phyloP scores from a whole-genome alignment of 2,888 invertebrate genomes.

The Drosophila demipolita region DNA sequence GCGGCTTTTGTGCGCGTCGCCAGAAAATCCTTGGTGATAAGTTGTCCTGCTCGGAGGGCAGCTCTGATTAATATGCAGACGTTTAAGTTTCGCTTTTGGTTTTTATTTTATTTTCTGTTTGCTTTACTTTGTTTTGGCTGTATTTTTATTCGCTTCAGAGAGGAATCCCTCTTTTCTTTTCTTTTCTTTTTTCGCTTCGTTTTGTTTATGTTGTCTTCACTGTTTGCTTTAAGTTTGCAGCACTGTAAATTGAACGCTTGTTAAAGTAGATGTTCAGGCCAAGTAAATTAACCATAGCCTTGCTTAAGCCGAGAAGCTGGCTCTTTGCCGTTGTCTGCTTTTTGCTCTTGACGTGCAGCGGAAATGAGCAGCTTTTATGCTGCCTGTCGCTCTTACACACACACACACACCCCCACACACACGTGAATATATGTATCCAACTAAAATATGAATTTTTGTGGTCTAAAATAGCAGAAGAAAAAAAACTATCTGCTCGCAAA shows the following conservation, averaged over 20 bases:
- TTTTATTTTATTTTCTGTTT: slow-evolving; percentile 12
- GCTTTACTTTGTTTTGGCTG: slow-evolving; percentile 19
- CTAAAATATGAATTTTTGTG: slow-evolving; percentile 30
- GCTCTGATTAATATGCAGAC: slow-evolving; percentile 77
- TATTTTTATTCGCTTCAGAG: slow-evolving; percentile 25
- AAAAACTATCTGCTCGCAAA: slow-evolving; percentile 44
- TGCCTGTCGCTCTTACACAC: slow-evolving; percentile 18
- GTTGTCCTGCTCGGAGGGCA: slow-evolving; percentile 56
- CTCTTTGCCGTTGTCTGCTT: neutral
- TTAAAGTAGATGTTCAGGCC: slow-evolving; percentile 37
- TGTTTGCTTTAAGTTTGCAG: slow-evolving; percentile 51
- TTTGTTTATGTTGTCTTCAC: slow-evolving; percentile 30
- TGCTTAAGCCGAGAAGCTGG: slow-evolving; percentile 18
- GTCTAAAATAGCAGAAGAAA: slow-evolving; percentile 1
- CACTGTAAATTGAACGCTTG: slow-evolving; percentile 46
- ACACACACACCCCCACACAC: slow-evolving; percentile 15
- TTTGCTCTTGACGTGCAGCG: slow-evolving; percentile 42
- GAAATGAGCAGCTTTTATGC: slow-evolving; percentile 63
- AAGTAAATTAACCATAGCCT: neutral
- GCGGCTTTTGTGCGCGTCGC: slow-evolving; percentile 49
- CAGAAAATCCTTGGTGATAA: slow-evolving; percentile 76
- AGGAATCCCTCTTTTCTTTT: slow-evolving; percentile 22
- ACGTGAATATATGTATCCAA: slow-evolving; percentile 17
- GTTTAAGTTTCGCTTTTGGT: slow-evolving; percentile 73
- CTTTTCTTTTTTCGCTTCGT: slow-evolving; percentile 14